Evolutionary conservation across 92 coral and sea anemone genomes (phyloP).

Genomic region (Phenganax stokvisi): DNA sequence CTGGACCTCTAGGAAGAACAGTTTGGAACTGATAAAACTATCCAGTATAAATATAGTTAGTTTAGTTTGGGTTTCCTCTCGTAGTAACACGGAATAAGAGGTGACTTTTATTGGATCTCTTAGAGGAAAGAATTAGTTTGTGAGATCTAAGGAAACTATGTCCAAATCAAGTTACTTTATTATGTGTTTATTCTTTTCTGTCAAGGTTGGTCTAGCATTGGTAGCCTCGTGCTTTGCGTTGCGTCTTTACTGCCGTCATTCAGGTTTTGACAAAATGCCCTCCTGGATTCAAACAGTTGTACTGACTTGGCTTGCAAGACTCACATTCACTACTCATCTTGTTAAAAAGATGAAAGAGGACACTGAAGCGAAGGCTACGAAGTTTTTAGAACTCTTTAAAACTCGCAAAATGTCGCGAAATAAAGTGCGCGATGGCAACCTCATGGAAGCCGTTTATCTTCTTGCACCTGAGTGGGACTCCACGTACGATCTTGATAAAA

Average conservation of each 20-base stretch:
- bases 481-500: slow-evolving; percentile 16
- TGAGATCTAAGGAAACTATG: too few species aligned
- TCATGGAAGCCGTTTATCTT: slow-evolving; percentile 21
- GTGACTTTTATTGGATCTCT: too few species aligned
- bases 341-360: slow-evolving; percentile 20
- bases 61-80: too few species aligned
- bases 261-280: slow-evolving; percentile 72
- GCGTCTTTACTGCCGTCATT: slow-evolving; percentile 73
- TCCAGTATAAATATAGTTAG: background rate
- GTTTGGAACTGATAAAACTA: background rate
- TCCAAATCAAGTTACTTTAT: too few species aligned
- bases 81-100: too few species aligned
- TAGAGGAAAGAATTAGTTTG: too few species aligned
- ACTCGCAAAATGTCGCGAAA: background rate
- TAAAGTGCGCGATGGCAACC: background rate
- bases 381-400: slow-evolving; percentile 14
- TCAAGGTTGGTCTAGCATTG: slow-evolving; percentile 76
- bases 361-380: slow-evolving; percentile 6
- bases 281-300: slow-evolving; percentile 70
- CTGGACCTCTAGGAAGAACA: too few species aligned
- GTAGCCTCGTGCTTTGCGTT: slow-evolving; percentile 77
- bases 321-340: slow-evolving; percentile 34
- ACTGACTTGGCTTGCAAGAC: slow-evolving; percentile 58
- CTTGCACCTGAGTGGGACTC: slow-evolving; percentile 37
- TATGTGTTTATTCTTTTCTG: background rate